phyloP scores from a whole-genome alignment of 2,797 vertebrate genomes.

The Sebastes matsubarae region DNA sequence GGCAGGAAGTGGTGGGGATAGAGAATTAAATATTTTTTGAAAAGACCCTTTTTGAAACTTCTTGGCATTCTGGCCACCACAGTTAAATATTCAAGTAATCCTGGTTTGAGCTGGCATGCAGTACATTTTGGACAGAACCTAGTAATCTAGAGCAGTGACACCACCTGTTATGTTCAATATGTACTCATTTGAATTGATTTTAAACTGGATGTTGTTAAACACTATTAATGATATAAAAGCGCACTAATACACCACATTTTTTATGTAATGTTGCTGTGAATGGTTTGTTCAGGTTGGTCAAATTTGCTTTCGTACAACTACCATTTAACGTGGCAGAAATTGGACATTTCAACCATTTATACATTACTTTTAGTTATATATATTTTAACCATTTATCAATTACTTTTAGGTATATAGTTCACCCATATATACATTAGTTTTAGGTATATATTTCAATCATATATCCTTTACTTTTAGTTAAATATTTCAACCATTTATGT shows the following conservation, averaged over 20 bases:
- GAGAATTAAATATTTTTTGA: conserved; percentile 2
- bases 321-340: background rate
- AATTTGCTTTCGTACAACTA: background rate
- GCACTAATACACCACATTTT: background rate
- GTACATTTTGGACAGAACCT: background rate
- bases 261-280: background rate
- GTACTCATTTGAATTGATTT: background rate
- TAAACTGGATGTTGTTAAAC: background rate
- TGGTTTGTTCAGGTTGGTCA: background rate
- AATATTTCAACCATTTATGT: background rate
- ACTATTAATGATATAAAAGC: background rate
- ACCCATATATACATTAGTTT: background rate
- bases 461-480: background rate
- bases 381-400: background rate
- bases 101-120: background rate
- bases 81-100: conserved; percentile 21
- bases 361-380: background rate
- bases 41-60: conserved; percentile 17
- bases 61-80: background rate
- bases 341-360: background rate
- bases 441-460: background rate
- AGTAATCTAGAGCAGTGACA: background rate
- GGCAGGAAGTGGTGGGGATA: conserved; percentile 32
- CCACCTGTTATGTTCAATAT: background rate
- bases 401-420: background rate